Percentiles rank a stretch among this genome's conserved stretches.
phyloP scores from a whole-genome alignment of 2,888 invertebrate genomes.

The Sclerodermus sp. region DNA sequence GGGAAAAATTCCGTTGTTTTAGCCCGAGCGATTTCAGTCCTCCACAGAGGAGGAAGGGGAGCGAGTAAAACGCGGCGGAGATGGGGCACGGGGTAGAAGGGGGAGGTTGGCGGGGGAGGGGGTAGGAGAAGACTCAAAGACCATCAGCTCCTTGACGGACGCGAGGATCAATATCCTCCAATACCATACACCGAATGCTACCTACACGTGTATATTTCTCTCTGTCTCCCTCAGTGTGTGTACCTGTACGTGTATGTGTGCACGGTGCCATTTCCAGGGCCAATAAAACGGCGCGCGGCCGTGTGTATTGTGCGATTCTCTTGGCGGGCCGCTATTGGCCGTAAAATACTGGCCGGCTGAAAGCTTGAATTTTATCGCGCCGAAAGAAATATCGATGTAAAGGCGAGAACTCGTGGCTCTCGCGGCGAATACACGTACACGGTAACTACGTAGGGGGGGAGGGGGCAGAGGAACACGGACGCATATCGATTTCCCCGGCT shows the following conservation, averaged over 20 bases:
- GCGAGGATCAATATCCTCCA: constrained; percentile 57
- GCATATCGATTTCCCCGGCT: not conserved
- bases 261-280: constrained; percentile 51
- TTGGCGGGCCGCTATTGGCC: constrained; percentile 52
- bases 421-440: constrained; percentile 19
- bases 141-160: constrained; percentile 57
- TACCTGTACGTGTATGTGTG: too few species aligned
- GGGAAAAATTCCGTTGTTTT: too few species aligned
- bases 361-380: constrained; percentile 55
- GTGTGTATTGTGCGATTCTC: constrained; percentile 55
- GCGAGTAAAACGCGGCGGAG: constrained; percentile 12
- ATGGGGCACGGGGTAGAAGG: constrained; percentile 18
- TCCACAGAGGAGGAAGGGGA: constrained; percentile 6
- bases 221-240: too few species aligned
- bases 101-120: constrained; percentile 5
- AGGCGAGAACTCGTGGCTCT: constrained; percentile 33
- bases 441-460: too few species aligned
- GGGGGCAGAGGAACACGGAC: constrained; percentile 9
- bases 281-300: constrained; percentile 54
- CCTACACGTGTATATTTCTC: constrained; percentile 33
- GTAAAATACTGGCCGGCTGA: constrained; percentile 55
- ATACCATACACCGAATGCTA: constrained; percentile 54
- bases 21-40: too few species aligned
- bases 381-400: constrained; percentile 51
- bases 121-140: constrained; percentile 44